phyloP scores from a whole-genome alignment of 2,888 invertebrate genomes.

The Beris chalybata region DNA sequence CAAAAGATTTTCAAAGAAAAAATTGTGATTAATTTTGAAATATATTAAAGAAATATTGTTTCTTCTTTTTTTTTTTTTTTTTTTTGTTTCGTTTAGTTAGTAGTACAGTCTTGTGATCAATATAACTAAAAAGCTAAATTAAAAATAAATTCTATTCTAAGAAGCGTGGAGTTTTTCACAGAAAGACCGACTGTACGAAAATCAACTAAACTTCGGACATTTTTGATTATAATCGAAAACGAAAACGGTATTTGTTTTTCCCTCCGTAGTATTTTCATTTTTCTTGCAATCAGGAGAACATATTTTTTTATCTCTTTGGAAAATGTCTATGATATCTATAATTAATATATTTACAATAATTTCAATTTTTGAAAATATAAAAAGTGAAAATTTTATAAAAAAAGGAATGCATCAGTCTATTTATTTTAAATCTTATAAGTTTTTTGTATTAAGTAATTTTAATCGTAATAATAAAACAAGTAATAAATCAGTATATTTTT shows the following conservation, averaged over 20 bases:
- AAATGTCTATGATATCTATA: conserved; percentile 17
- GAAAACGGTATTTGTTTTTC: too few relatives aligned
- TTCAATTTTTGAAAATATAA: conserved; percentile 28
- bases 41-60: conserved; percentile 20
- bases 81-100: conserved; percentile 24
- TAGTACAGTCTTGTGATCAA: conserved; percentile 28
- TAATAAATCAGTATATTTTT: conserved; percentile 32
- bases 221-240: too few relatives aligned
- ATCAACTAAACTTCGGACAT: too few relatives aligned
- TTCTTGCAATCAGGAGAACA: conserved; percentile 24
- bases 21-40: conserved; percentile 29
- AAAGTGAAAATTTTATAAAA: conserved; percentile 24
- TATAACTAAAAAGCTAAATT: not conserved
- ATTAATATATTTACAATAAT: conserved; percentile 4
- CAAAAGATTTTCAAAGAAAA: conserved; percentile 24
- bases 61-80: conserved; percentile 20
- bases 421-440: conserved; percentile 28
- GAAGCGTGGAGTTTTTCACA: not conserved
- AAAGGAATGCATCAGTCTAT: conserved; percentile 29
- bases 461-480: conserved; percentile 22
- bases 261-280: not conserved
- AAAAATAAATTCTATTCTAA: not conserved
- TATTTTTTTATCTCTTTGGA: not conserved
- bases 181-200: too few relatives aligned
- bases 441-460: conserved; percentile 31